These are phyloP conservation scores for Spodoptera littoralis DNA, from an alignment of 2,888 invertebrate genomes.

Conservation along the genomic window DNA sequence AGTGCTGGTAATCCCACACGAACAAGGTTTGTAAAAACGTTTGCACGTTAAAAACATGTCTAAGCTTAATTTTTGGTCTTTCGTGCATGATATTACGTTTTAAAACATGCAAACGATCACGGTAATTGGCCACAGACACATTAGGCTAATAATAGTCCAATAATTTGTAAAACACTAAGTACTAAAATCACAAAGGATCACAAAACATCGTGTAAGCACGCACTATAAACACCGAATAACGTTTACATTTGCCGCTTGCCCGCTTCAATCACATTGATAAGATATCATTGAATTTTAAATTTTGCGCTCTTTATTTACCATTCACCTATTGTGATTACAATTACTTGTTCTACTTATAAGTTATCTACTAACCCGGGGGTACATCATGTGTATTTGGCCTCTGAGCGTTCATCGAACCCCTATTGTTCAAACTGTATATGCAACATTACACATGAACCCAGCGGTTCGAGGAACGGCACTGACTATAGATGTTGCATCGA, in stretches of 20 bases:
- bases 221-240: slow-evolving; percentile 67
- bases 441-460: slow-evolving; percentile 62
- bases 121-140: slow-evolving; percentile 56
- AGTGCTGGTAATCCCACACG: slow-evolving; percentile 24
- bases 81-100: slow-evolving; percentile 38
- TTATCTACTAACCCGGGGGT: slow-evolving; percentile 74
- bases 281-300: slow-evolving; percentile 69
- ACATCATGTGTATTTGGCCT: slow-evolving; percentile 68
- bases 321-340: slow-evolving; percentile 54
- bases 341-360: slow-evolving; percentile 37
- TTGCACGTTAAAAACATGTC: slow-evolving; percentile 41
- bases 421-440: slow-evolving; percentile 60
- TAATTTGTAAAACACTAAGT: slow-evolving; percentile 58
- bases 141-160: slow-evolving; percentile 66
- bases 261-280: slow-evolving; percentile 74
- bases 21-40: slow-evolving; percentile 31
- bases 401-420: slow-evolving; percentile 76
- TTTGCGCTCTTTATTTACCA: slow-evolving; percentile 63
- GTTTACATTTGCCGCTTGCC: slow-evolving; percentile 60
- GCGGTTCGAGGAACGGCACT: slow-evolving; percentile 59
- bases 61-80: slow-evolving; percentile 17
- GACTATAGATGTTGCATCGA: slow-evolving; percentile 63
- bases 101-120: slow-evolving; percentile 50
- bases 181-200: slow-evolving; percentile 66
- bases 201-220: slow-evolving; percentile 69